phyloP scores from a whole-genome alignment of 2,113 vertebrate species.

The Oreochromis tanganicae region DNA sequence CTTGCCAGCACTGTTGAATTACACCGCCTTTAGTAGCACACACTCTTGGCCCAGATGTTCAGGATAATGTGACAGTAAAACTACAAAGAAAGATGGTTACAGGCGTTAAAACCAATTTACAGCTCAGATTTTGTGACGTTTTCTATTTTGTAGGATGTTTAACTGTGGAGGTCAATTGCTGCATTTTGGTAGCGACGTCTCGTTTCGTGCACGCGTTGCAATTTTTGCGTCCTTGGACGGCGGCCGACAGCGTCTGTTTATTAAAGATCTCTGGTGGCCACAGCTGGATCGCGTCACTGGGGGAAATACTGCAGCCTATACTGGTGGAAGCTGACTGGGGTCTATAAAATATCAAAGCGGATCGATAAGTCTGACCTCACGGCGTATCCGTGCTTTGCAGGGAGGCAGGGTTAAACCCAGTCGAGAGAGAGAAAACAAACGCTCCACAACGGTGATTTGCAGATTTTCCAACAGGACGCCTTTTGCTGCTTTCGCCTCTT shows the following conservation, averaged over 20 bases:
- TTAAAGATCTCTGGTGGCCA: neutral
- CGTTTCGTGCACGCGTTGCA: fast-evolving
- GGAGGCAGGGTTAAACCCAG: conserved; percentile 19
- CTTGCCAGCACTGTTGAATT: neutral
- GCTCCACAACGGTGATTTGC: neutral
- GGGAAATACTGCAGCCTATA: conserved; percentile 12
- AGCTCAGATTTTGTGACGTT: conserved; percentile 4
- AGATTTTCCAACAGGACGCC: neutral
- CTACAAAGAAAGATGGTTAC: conserved; percentile 31
- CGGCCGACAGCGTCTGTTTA: neutral
- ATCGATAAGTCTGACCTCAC: conserved; percentile 54
- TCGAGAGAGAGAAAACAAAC: conserved; percentile 24
- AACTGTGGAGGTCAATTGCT: conserved; percentile 30
- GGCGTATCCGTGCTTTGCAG: neutral
- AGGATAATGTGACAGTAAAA: conserved; percentile 43
- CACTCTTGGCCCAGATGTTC: conserved; percentile 43
- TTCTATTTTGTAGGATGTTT: conserved; percentile 20
- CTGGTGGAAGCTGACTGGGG: conserved; percentile 11
- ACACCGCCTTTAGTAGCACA: conserved; percentile 1
- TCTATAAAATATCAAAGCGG: conserved; percentile 60
- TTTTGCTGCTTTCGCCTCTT: neutral
- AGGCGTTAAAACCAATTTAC: conserved; percentile 20
- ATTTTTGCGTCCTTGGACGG: neutral
- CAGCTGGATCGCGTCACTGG: conserved; percentile 16
- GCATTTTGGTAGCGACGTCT: neutral